Evolutionary conservation across 2,113 vertebrate species (phyloP).

Genomic region (Grammomys surdaster): DNA sequence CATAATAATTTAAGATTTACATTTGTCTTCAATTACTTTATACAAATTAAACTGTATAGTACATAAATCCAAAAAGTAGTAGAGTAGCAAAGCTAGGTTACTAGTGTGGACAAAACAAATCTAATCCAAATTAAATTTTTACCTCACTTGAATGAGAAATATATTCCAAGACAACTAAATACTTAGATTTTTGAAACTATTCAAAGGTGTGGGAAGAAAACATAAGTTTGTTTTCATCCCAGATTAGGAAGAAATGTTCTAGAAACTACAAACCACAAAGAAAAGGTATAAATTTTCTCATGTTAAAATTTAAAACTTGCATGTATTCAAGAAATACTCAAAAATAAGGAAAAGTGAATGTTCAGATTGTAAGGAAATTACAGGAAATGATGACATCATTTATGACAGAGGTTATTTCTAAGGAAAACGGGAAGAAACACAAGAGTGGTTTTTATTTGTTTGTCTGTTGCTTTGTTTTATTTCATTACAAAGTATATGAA

Average conservation of each 20-base stretch:
- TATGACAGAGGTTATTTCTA: neutral
- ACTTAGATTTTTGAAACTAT: neutral
- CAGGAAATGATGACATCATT: neutral
- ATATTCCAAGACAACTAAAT: neutral
- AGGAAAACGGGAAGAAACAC: neutral
- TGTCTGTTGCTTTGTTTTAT: neutral
- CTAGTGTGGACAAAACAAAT: neutral
- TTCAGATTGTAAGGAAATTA: neutral
- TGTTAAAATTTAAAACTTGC: neutral
- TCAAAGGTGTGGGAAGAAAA: constrained; percentile 15
- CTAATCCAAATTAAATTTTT: constrained; percentile 42
- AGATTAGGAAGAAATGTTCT: neutral
- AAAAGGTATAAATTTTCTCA: neutral
- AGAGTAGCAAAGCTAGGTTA: neutral
- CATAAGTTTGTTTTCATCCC: neutral
- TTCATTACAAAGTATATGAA: neutral
- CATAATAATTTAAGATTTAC: neutral
- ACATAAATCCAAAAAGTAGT: neutral
- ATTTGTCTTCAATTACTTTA: constrained; percentile 18
- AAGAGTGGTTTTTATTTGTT: neutral
- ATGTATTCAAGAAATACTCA: neutral
- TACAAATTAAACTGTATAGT: neutral
- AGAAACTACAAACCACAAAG: constrained; percentile 12
- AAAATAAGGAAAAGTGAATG: neutral
- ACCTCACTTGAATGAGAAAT: neutral